Evolutionary conservation across 2,888 invertebrate genomes (phyloP).

Genomic region (Eupeodes luniger): DNA sequence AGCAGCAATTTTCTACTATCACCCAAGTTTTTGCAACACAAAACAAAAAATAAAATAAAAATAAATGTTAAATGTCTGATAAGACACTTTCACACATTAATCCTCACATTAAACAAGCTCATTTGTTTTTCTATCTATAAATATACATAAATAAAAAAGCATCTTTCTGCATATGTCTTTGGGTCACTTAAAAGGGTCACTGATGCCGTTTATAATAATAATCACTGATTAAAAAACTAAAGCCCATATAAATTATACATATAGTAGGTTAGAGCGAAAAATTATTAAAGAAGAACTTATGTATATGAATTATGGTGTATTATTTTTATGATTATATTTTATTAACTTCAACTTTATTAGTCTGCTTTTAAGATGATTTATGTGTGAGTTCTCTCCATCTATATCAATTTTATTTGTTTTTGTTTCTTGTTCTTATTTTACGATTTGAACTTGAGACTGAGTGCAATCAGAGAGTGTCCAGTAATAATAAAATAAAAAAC

Average conservation of each 20-base stretch:
- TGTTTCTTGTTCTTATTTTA: slow-evolving; percentile 3
- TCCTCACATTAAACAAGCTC: slow-evolving; percentile 63
- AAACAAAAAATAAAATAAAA: not conserved
- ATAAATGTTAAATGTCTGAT: slow-evolving; percentile 40
- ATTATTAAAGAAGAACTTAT: not conserved
- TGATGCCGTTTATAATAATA: slow-evolving; percentile 79
- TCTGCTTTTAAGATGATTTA: slow-evolving; percentile 52
- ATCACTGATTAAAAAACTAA: slow-evolving; percentile 80
- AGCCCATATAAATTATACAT: not conserved
- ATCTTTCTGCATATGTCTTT: slow-evolving; percentile 65
- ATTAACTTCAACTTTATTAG: slow-evolving; percentile 29
- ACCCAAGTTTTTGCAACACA: slow-evolving; percentile 16
- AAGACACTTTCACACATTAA: slow-evolving; percentile 60
- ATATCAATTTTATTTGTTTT: slow-evolving; percentile 56
- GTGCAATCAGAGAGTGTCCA: slow-evolving; percentile 9
- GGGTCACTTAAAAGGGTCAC: slow-evolving; percentile 80
- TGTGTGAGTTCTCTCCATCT: slow-evolving; percentile 12
- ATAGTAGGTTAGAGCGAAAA: not conserved
- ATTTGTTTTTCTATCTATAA: slow-evolving; percentile 57
- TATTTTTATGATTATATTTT: slow-evolving; percentile 48
- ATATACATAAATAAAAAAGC: slow-evolving; percentile 4
- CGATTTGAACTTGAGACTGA: slow-evolving; percentile 56
- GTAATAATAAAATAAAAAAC: not conserved
- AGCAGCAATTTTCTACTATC: slow-evolving; percentile 44
- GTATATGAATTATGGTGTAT: slow-evolving; percentile 44